Base-by-base conservation (phyloP, 2,113 vertebrate species). In the Rhabdomys dilectus region DNA sequence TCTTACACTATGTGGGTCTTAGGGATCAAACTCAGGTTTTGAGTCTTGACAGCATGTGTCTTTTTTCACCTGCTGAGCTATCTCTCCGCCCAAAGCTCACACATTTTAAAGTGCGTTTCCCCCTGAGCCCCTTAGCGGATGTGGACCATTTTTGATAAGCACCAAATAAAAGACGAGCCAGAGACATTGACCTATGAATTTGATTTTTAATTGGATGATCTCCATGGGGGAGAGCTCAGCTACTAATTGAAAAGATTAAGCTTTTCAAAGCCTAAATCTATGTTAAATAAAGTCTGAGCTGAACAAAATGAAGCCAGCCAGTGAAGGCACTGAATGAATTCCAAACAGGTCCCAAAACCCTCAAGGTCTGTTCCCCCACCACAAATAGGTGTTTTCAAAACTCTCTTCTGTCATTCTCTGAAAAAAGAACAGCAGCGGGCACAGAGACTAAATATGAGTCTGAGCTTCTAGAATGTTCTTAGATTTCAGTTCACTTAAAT, bases 231-330 rank as follows among this genome's bases (percentile, higher is more conserved):
- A 72, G 45, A 88, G 68, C 48, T 64, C 78, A 36, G 89, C 45
- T 58, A 39, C 80, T 92, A 56, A 84, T 70, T 17, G 73, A 91
- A 89, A 96, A 92, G 45, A 42, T 88, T 51, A 93, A 62, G 72
- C 64, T 70, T 91, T 58, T 51, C 85, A 73, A 72, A 93, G 48
- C 78, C 73, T n/a, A 62, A 53, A 73, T 81, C 73, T 56, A 3
- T 34, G 53, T 77, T 76, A 72, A 92, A 56, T 64, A 77, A 93
- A 66, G 36, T 26, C 36, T 7, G 45, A 39, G 39, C 45, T 0
- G 76, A 77, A 45, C 29, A 24, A 45, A 73, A 31, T 15, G 10
- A 13, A 42, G 77, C 10, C 7, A 11, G 8, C 62, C 3, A 0
- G 48, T 1, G 0, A n/a, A 12, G 17, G 10, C 42, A 2, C 29